These are phyloP conservation scores for Etheostoma perlongum DNA, from an alignment of 2,797 vertebrate species.

Conservation along the genomic window DNA sequence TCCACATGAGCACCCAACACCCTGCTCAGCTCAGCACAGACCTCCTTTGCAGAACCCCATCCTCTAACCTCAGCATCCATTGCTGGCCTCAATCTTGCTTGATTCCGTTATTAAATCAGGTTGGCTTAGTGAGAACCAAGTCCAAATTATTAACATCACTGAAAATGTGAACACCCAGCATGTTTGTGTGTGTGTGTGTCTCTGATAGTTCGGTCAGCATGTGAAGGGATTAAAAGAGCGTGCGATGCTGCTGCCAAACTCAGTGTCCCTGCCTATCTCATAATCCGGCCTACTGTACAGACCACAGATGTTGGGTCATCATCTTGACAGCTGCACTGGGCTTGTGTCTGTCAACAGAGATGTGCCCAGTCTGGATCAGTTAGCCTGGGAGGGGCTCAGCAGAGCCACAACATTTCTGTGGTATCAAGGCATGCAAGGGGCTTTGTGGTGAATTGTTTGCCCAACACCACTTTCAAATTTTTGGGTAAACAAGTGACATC, in stretches of 20 bases:
- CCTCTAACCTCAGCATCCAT: slow-evolving; percentile 42
- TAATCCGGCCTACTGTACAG: slow-evolving; percentile 30
- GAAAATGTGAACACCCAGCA: background rate
- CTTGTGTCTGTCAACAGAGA: background rate
- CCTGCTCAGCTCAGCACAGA: slow-evolving; percentile 54
- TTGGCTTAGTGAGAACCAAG: background rate
- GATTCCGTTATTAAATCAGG: background rate
- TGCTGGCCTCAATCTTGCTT: background rate
- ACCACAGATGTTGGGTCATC: slow-evolving; percentile 31
- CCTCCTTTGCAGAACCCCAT: slow-evolving; percentile 22
- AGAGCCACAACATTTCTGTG: background rate
- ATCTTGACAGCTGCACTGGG: slow-evolving; percentile 15
- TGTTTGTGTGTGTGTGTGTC: background rate
- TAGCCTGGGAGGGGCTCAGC: slow-evolving; percentile 1
- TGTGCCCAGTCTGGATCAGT: background rate
- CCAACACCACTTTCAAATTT: background rate
- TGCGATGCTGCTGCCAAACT: slow-evolving; percentile 6
- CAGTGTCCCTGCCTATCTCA: background rate
- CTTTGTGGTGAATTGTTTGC: background rate
- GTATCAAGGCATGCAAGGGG: background rate
- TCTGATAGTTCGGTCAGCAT: background rate
- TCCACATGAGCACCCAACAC: slow-evolving; percentile 64
- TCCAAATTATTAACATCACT: background rate
- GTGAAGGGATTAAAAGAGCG: slow-evolving; percentile 27
- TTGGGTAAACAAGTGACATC: slow-evolving; percentile 6